A percentile compares a stretch with the other conserved stretches of the same genome.
These are phyloP conservation scores for Brachionus calyciflorus DNA, from an alignment of 1,140 invertebrate species.

Conservation along the genomic window DNA sequence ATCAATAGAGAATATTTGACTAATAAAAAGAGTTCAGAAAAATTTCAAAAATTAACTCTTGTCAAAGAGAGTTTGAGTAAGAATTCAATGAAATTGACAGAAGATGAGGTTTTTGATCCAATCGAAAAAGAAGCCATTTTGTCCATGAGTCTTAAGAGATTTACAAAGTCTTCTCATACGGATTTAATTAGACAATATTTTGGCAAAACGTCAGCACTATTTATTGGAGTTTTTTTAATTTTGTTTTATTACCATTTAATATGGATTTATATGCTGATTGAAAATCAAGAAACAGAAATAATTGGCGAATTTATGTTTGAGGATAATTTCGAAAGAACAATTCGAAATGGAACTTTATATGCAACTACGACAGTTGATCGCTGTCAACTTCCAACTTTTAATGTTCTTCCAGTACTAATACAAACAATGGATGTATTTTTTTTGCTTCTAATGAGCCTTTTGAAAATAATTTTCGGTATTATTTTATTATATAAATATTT, in stretches of 20 bases:
- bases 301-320: conserved; percentile 10
- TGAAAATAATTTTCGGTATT: conserved; percentile 5
- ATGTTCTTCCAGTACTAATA: conserved; percentile 22
- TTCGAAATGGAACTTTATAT: not conserved
- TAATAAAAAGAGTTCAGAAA: not conserved
- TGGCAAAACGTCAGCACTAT: conserved; percentile 32
- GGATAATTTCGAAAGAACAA: not conserved
- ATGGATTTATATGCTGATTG: conserved; percentile 17
- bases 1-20: conserved; percentile 7
- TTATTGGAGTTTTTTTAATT: conserved; percentile 9
- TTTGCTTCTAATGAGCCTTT: not conserved
- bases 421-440: conserved; percentile 29
- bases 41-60: not conserved
- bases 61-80: not conserved
- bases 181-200: conserved; percentile 31
- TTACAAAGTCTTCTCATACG: conserved; percentile 13
- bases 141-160: not conserved
- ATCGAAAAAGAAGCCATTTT: not conserved
- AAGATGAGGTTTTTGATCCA: too few species aligned
- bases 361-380: not conserved
- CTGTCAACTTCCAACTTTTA: conserved; percentile 2
- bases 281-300: not conserved
- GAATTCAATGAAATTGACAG: not conserved
- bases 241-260: conserved; percentile 34
- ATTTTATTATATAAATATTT: conserved; percentile 6